Conservation (phyloP, 1,140 invertebrate species). For the Nebria ingens region DNA sequence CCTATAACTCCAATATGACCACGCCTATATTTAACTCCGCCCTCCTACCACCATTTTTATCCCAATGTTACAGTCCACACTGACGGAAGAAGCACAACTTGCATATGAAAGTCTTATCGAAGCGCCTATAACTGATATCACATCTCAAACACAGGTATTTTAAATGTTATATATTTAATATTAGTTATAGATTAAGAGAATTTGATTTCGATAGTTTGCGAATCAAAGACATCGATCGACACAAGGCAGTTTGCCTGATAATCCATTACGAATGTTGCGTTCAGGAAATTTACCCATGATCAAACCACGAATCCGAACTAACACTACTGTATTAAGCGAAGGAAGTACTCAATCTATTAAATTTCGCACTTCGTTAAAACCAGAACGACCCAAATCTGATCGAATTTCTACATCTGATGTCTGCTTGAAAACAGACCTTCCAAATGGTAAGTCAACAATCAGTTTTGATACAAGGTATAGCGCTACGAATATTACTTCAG, state of each 20-base stretch:
- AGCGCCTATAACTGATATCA: conserved; percentile 30
- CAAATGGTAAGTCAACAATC: not conserved
- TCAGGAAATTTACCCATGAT: conserved; percentile 49
- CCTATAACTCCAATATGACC: conserved; percentile 31
- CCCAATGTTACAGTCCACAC: conserved; percentile 47
- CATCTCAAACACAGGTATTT: conserved; percentile 21
- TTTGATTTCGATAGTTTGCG: not conserved
- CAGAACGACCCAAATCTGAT: too few relatives aligned
- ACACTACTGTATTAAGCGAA: too few relatives aligned
- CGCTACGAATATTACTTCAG: too few relatives aligned
- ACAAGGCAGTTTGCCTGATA: conserved; percentile 25
- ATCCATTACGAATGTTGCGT: conserved; percentile 63
- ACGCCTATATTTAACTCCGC: conserved; percentile 28
- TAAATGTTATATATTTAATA: not conserved
- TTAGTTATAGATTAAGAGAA: not conserved
- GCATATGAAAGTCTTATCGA: conserved; percentile 88
- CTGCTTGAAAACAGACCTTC: not conserved
- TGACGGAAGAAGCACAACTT: conserved; percentile 75
- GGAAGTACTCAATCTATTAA: too few relatives aligned
- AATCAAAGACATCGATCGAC: not conserved
- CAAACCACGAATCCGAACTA: conserved; percentile 26
- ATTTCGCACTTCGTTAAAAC: too few relatives aligned
- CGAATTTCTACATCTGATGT: not conserved
- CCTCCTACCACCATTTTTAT: conserved; percentile 11
- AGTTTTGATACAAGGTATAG: too few relatives aligned